These are phyloP conservation scores for Clarias laeviceps DNA, from an alignment of 2,797 vertebrate species.

Conservation along the genomic window DNA sequence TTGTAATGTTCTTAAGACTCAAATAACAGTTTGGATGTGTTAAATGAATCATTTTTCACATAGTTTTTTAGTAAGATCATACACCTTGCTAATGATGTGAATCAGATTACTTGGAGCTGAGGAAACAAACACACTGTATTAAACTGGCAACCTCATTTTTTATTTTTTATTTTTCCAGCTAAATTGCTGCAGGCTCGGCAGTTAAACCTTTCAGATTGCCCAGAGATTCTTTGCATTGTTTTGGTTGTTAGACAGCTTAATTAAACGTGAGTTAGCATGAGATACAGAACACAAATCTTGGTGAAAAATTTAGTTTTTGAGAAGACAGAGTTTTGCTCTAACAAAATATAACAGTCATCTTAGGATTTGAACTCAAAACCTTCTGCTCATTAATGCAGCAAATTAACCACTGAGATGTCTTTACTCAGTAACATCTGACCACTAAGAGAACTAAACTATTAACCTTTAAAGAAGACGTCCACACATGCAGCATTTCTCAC, in stretches of 20 bases:
- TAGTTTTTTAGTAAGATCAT: too few species aligned
- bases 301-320: neutral
- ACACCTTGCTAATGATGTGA: neutral
- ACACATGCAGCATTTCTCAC: too few species aligned
- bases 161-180: neutral
- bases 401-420: neutral
- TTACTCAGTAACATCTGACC: neutral
- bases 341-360: neutral
- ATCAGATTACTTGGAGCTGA: neutral
- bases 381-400: neutral
- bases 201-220: neutral
- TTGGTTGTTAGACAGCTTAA: neutral
- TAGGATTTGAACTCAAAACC: neutral
- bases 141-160: neutral
- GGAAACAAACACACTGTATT: too few species aligned
- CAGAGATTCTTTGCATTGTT: neutral
- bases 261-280: neutral
- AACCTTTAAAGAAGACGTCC: neutral
- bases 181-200: neutral
- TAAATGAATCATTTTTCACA: neutral
- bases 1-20: neutral
- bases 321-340: neutral
- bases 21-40: neutral
- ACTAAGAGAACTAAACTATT: neutral
- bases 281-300: neutral